Conservation (phyloP, 1,140 invertebrate species). For the Luehdorfia chinensis region DNA sequence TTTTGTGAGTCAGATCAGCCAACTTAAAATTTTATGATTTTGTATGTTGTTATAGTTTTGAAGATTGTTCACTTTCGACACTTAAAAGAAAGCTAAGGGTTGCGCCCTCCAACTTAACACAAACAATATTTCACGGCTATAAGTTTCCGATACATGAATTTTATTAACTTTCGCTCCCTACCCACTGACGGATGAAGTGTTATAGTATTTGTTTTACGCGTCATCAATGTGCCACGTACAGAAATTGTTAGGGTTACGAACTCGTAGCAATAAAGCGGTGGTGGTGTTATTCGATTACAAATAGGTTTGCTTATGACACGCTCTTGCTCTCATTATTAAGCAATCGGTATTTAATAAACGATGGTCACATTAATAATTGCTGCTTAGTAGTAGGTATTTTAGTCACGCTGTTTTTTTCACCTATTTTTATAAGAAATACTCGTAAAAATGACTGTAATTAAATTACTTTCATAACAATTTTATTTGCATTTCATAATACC, state of each 20-base stretch:
- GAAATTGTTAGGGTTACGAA: conserved; percentile 49
- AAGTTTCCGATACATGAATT: conserved; percentile 76
- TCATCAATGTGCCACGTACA: conserved; percentile 59
- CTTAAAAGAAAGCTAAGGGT: conserved; percentile 53
- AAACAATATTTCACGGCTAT: conserved; percentile 71
- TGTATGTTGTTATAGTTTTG: neutral
- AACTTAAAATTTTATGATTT: no score
- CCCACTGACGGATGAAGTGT: conserved; percentile 56
- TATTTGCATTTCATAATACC: no score
- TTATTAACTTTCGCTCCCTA: conserved; percentile 70
- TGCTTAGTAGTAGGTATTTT: no score
- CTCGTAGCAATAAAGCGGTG: conserved; percentile 23
- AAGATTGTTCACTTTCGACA: conserved; percentile 5
- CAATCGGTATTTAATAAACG: conserved; percentile 14
- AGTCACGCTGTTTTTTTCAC: no score
- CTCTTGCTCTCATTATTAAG: conserved; percentile 13
- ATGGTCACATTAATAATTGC: no score
- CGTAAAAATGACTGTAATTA: no score
- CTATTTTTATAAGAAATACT: no score
- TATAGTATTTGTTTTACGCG: conserved; percentile 69
- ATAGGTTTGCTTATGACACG: conserved; percentile 30
- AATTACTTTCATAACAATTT: no score
- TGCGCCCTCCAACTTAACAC: conserved; percentile 39
- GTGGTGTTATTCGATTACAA: conserved; percentile 43
- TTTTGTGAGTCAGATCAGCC: no score